These are phyloP conservation scores for Pardalotus punctatus DNA, from an alignment of 2,113 vertebrate species.

Conservation along the genomic window DNA sequence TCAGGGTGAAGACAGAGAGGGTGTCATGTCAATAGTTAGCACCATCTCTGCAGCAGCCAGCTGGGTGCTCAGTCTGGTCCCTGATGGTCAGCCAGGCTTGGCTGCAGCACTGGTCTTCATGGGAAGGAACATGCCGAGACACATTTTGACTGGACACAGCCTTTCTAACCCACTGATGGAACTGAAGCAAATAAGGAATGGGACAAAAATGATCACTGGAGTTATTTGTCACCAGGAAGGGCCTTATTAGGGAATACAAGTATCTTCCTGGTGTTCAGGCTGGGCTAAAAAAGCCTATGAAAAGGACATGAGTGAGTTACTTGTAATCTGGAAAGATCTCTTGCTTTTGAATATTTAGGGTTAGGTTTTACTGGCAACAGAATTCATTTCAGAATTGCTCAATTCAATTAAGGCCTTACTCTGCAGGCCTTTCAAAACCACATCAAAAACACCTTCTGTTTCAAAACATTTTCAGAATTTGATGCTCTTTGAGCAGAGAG, in stretches of 20 bases:
- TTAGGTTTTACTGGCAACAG: background rate
- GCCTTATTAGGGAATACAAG: background rate
- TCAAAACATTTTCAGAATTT: background rate
- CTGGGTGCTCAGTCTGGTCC: background rate
- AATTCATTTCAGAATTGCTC: background rate
- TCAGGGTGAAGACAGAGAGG: fast-evolving
- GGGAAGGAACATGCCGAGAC: background rate
- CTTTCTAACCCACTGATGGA: background rate
- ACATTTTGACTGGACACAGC: background rate
- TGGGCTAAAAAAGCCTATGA: background rate
- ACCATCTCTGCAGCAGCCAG: fast-evolving
- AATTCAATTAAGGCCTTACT: background rate
- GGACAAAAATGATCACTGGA: background rate
- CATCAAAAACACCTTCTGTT: background rate
- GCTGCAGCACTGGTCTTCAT: fast-evolving
- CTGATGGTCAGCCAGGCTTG: fast-evolving
- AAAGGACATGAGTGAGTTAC: background rate
- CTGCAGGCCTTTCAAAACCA: background rate
- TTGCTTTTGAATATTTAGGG: background rate
- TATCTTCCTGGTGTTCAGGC: background rate
- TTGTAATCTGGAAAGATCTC: background rate
- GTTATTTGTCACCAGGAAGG: background rate
- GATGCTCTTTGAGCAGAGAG: background rate
- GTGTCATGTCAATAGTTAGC: too few species aligned
- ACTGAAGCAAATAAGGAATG: fast-evolving